Percentiles rank a stretch among this genome's conserved stretches.
Evolutionary conservation across 2,113 vertebrate species (phyloP).

Genomic region (Fukomys damarensis): DNA sequence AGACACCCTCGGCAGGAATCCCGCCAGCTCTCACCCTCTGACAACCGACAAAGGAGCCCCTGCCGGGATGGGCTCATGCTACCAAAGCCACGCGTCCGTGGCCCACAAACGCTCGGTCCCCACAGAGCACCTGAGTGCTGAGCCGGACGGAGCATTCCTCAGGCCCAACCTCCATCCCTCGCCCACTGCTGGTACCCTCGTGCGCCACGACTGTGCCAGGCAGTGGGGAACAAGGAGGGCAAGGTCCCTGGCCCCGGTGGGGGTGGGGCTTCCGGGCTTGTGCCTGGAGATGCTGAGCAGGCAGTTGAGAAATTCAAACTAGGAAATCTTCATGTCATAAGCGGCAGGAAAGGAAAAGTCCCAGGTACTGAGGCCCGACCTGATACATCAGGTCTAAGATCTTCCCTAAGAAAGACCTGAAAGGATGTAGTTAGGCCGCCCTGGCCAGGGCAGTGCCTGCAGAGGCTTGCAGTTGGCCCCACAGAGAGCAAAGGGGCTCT

Average conservation of each 20-base stretch:
- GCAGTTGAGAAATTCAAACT: not conserved
- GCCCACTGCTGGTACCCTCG: rapidly evolving
- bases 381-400: not conserved
- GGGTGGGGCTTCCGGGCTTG: not conserved
- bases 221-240: rapidly evolving
- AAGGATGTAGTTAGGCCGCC: not conserved
- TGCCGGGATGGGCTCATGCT: not conserved
- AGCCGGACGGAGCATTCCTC: not conserved
- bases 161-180: not conserved
- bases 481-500: not conserved
- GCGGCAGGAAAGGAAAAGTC: not conserved
- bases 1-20: not conserved
- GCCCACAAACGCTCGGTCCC: not conserved
- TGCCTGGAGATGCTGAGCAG: not conserved
- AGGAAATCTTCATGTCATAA: not conserved
- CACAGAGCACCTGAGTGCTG: not conserved
- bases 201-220: not conserved
- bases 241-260: not conserved
- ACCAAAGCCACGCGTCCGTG: not conserved
- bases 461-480: not conserved
- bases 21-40: not conserved
- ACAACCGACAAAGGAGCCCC: not conserved
- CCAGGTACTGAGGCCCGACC: not conserved
- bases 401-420: not conserved
- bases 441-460: too few relatives aligned